These are phyloP conservation scores for Unio delphinus DNA, from an alignment of 2,888 invertebrate species.

Conservation along the genomic window DNA sequence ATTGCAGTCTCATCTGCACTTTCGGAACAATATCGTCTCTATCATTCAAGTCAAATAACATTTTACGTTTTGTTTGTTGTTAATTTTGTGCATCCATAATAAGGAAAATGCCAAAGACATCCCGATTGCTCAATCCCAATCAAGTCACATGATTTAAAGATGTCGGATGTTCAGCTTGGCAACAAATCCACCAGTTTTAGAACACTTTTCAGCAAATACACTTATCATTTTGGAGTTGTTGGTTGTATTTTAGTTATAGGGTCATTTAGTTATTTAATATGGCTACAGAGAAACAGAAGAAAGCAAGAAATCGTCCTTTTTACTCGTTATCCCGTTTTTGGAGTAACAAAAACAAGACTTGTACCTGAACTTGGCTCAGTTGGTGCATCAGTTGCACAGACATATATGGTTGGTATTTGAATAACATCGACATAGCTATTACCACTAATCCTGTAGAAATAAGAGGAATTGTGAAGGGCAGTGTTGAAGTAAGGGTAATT, in stretches of 20 bases:
- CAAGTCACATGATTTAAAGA: slow-evolving; percentile 29
- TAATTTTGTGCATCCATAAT: too few relatives aligned
- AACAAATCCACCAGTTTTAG: background rate
- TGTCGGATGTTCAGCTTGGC: slow-evolving; percentile 13
- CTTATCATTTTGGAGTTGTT: background rate
- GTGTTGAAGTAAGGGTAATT: too few relatives aligned
- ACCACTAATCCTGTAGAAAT: too few relatives aligned
- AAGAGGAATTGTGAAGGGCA: too few relatives aligned
- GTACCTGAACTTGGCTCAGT: slow-evolving; percentile 36
- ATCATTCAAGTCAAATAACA: too few relatives aligned
- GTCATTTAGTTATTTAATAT: slow-evolving; percentile 1
- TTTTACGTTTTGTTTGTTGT: too few relatives aligned
- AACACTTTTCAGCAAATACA: too few relatives aligned
- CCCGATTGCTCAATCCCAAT: background rate
- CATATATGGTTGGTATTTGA: slow-evolving; percentile 34
- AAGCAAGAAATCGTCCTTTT: slow-evolving; percentile 36
- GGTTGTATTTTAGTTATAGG: background rate
- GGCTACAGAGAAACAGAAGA: background rate
- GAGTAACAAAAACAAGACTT: slow-evolving; percentile 50
- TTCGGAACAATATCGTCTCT: too few relatives aligned
- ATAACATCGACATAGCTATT: too few relatives aligned
- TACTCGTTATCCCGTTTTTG: slow-evolving; percentile 47
- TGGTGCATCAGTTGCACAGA: slow-evolving; percentile 44
- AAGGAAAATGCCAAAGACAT: too few relatives aligned
- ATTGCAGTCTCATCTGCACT: too few relatives aligned